Conservation (phyloP, 2,797 vertebrate species). For the Eulemur rubriventer region DNA sequence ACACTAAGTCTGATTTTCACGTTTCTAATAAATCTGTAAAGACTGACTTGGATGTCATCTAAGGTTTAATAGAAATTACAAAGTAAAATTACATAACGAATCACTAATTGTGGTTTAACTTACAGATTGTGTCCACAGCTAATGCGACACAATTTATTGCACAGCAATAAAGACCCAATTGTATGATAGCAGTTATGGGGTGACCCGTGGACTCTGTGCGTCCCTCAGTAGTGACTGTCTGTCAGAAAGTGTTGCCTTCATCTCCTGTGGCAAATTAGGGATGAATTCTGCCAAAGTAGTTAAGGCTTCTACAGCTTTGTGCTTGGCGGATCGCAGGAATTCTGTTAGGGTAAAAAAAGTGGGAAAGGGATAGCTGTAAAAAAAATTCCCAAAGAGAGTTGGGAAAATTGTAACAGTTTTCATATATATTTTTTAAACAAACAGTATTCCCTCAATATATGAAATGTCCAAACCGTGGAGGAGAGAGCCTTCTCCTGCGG, state of each 20-base stretch:
- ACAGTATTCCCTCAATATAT: not conserved
- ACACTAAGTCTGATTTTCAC: not conserved
- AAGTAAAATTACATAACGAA: slow-evolving; percentile 26
- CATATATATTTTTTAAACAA: not conserved
- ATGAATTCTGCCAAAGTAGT: not conserved
- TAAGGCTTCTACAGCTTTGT: not conserved
- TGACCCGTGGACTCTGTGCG: slow-evolving; percentile 77
- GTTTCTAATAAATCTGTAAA: not conserved
- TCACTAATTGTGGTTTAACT: slow-evolving; percentile 71
- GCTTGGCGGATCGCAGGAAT: not conserved
- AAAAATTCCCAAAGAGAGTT: not conserved
- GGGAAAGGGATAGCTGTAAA: not conserved
- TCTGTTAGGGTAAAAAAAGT: not conserved
- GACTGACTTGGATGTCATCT: slow-evolving; percentile 1
- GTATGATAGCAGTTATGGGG: not conserved
- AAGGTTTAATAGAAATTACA: slow-evolving; percentile 57
- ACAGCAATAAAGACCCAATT: slow-evolving; percentile 71
- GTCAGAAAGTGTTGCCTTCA: not conserved
- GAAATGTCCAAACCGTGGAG: not conserved
- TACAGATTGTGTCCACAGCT: slow-evolving; percentile 89
- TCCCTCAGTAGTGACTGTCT: not conserved
- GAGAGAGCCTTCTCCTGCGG: not conserved
- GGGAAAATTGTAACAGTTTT: not conserved
- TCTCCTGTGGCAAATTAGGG: not conserved
- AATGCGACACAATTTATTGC: slow-evolving; percentile 89